Conservation (phyloP, 2,888 invertebrate species). For the Lamproptera curius region DNA sequence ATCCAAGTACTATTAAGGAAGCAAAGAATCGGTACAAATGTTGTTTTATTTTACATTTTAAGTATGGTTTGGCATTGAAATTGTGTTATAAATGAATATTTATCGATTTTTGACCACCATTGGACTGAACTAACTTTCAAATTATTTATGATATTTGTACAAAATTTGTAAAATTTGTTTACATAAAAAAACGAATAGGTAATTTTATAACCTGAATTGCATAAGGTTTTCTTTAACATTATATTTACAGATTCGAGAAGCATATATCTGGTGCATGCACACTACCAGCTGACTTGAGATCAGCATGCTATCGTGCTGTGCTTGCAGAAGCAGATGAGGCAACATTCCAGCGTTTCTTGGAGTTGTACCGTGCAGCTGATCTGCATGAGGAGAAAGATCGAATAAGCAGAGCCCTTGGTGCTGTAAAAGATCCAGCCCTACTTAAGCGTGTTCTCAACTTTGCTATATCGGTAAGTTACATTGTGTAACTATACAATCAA, state of each 20-base stretch:
- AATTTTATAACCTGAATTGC: no score
- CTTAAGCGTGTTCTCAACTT: constrained; percentile 88
- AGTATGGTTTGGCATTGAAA: no score
- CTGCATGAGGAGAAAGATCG: constrained; percentile 96
- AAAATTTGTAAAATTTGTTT: no score
- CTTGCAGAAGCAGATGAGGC: constrained; percentile 83
- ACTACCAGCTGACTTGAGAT: constrained; percentile 91
- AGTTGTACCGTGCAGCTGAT: constrained; percentile 89
- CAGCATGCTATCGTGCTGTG: constrained; percentile 92
- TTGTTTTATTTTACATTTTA: no score
- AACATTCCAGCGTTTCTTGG: constrained; percentile 87
- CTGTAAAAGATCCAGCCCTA: constrained; percentile 83
- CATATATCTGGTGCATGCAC: constrained; percentile 80
- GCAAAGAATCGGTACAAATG: constrained; percentile 83
- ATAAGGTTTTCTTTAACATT: no score
- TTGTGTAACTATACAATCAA: no score
- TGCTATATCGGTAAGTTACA: constrained; percentile 87
- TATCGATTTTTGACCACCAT: no score
- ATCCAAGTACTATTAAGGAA: constrained; percentile 86
- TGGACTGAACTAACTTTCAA: no score
- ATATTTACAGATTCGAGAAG: constrained; percentile 73
- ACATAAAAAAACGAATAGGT: no score
- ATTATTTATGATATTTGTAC: no score
- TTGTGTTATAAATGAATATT: no score
- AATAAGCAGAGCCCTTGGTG: constrained; percentile 90